A percentile compares a stretch with the other conserved stretches of the same genome.
Conservation (phyloP, 2,888 invertebrate species). For the Drosophila anceps region DNA sequence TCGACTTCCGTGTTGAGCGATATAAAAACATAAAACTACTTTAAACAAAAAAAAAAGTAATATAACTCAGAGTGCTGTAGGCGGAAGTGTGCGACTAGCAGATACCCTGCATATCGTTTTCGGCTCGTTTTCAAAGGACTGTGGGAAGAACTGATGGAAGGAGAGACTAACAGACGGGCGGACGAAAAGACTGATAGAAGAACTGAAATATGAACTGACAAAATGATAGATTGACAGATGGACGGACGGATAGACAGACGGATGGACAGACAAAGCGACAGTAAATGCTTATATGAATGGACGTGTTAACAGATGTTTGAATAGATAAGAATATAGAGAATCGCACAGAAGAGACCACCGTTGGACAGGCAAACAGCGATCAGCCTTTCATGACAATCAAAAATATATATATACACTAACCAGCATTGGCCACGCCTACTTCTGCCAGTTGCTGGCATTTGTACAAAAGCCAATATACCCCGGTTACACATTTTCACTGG, state of each 20-base stretch:
- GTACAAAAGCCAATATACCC: neutral
- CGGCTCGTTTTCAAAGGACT: no score
- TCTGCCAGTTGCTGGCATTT: neutral
- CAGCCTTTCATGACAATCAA: neutral
- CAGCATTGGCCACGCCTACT: neutral
- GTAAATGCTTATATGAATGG: no score
- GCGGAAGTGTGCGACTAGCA: neutral
- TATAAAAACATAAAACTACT: constrained; percentile 10
- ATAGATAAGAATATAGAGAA: no score
- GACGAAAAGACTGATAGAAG: no score
- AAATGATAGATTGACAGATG: neutral
- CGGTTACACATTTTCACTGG: no score
- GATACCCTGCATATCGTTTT: neutral
- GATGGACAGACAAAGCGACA: no score
- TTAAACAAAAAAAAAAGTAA: neutral
- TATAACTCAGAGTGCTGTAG: neutral
- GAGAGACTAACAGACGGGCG: no score
- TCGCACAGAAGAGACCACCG: no score
- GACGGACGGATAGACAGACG: neutral
- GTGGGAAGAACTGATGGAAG: neutral
- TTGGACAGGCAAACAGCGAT: neutral
- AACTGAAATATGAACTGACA: no score
- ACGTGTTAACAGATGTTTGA: no score
- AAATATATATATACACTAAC: neutral
- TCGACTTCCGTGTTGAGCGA: constrained; percentile 38